Evolutionary conservation across 2,888 invertebrate genomes (phyloP), one percentile per base, ranked within the genome.

Genomic region (Plebejus anna): DNA sequence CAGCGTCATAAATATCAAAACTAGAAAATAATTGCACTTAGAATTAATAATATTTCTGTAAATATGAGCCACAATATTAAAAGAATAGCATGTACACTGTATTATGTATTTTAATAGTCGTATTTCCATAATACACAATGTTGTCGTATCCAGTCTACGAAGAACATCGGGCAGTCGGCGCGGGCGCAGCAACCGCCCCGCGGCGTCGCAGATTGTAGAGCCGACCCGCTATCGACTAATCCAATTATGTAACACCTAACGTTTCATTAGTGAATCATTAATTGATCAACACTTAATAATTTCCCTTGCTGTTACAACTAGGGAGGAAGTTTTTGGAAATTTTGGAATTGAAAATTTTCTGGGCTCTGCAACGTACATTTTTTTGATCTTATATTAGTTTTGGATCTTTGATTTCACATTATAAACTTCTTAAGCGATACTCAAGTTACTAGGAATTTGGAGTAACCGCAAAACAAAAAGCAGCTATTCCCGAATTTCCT

Each of bases 191-290:
- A 84, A 85, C 85, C 86, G 81, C 91, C 93, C 92, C 90, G 92
- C 89, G 84, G 93, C 86, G 92, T 82, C 89, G 82, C 80, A 82
- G 83, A 84, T 92, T 91, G 91, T 92, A 91, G 92, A 88, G 89
- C 87, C 85, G 82, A 86, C 13, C 75, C 71, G 71, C 51, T 71
- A 71, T 71, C 59, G 16, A 72, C 87, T 93, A 92, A 94, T 94
- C 93, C 89, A 93, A 93, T 94, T 92, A 92, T 83, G 84, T 87
- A 89, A 91, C 89, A 81, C 82, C 86, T 85, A 84, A 81, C 86
- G 88, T 90, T 90, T 89, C 86, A 89, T 88, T 85, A 83, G 84
- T 83, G 83, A 84, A 84, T 88, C 85, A 87, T 89, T 87, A 85
- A 85, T 84, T 84, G 86, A 89, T 87, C 86, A 79, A 61, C 61